Percentiles rank a stretch among this genome's conserved stretches.
Conservation (phyloP, 2,888 invertebrate species). For the Scaptomyza flava region DNA sequence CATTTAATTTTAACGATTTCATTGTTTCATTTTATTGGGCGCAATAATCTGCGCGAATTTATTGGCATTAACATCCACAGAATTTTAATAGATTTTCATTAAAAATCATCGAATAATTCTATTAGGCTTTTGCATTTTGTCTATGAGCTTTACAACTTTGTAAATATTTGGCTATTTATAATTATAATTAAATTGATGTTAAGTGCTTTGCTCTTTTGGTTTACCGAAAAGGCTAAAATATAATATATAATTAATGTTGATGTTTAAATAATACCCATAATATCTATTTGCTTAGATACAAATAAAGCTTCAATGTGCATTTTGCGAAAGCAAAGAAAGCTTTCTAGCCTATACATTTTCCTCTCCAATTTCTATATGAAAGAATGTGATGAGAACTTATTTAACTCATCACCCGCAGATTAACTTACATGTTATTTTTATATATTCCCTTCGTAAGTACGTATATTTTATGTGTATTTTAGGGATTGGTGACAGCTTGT, state of each 20-base stretch:
- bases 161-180: not conserved
- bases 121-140: not conserved
- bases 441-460: not conserved
- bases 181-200: conserved; percentile 3
- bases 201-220: not conserved
- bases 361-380: conserved; percentile 24
- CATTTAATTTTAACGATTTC: conserved; percentile 4
- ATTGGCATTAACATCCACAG: not conserved
- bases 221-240: not conserved
- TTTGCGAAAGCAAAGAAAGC: no score
- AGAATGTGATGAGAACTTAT: conserved; percentile 4
- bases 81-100: not conserved
- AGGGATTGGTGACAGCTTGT: not conserved
- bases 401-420: conserved; percentile 8
- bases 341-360: not conserved
- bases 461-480: not conserved
- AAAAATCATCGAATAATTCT: not conserved
- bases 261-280: no score
- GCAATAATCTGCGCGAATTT: not conserved
- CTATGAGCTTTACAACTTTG: not conserved
- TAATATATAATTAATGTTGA: not conserved
- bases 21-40: not conserved
- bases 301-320: no score
- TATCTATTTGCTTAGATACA: no score
- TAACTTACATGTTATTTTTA: conserved; percentile 2